These are phyloP conservation scores for Microtus richardsoni DNA, from an alignment of 2,113 vertebrate species.

Conservation along the genomic window DNA sequence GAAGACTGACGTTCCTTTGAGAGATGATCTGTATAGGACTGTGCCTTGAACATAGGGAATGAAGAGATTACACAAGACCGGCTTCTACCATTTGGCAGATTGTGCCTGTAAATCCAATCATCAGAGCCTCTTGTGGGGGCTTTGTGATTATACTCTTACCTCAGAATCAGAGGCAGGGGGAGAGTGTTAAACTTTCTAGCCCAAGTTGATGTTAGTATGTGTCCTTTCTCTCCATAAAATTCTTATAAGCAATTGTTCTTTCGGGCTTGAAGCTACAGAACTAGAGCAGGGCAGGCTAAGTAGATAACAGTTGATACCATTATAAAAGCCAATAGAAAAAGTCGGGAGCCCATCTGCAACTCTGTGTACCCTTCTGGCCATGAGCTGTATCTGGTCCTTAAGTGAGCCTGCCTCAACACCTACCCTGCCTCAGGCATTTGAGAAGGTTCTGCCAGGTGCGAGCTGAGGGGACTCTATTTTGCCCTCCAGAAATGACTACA, in stretches of 20 bases:
- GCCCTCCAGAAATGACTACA: background rate
- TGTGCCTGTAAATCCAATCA: rapidly evolving
- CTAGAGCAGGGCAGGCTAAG: background rate
- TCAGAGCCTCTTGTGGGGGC: too few species aligned
- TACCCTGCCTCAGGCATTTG: background rate
- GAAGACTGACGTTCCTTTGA: background rate
- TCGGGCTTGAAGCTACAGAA: background rate
- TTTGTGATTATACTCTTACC: too few species aligned
- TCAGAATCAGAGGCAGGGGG: too few species aligned
- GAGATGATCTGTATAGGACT: background rate
- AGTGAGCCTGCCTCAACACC: background rate
- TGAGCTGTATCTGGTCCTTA: background rate
- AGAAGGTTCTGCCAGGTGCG: background rate
- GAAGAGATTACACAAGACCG: too few species aligned
- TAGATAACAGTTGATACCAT: background rate
- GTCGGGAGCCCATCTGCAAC: background rate
- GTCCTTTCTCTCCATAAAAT: background rate
- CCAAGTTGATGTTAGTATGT: background rate
- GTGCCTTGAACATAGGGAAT: background rate
- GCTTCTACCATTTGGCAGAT: rapidly evolving
- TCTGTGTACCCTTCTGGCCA: background rate
- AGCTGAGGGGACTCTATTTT: background rate
- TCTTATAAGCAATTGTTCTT: background rate
- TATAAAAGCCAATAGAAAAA: background rate
- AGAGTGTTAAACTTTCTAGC: background rate